Percentiles rank a stretch among this genome's conserved stretches.
Evolutionary conservation across 2,113 vertebrate genomes (phyloP).

Genomic region (Chlorodrepanis virens): DNA sequence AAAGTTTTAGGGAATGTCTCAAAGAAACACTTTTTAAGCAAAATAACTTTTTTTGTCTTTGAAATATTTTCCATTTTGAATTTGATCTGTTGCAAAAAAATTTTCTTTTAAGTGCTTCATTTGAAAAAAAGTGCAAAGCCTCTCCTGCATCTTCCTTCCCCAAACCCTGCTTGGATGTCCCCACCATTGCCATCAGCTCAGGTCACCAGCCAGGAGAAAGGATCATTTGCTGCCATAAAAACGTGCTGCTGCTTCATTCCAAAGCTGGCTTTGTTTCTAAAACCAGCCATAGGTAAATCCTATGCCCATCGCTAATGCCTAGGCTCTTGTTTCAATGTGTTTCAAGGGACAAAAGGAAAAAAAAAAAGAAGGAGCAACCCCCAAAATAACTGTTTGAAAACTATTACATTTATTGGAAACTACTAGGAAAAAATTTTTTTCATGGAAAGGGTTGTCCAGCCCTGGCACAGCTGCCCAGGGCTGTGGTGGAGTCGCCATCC

Average conservation of each 20-base stretch:
- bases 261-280: background rate
- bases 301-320: rapidly evolving
- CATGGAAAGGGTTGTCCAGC: rapidly evolving
- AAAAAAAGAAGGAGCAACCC: background rate
- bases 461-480: background rate
- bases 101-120: background rate
- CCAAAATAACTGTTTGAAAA: rapidly evolving
- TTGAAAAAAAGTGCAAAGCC: background rate
- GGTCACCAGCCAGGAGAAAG: background rate
- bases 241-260: rapidly evolving
- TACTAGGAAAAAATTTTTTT: background rate
- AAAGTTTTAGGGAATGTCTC: background rate
- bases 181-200: background rate
- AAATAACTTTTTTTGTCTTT: background rate
- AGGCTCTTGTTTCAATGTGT: background rate
- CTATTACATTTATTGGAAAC: background rate
- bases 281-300: background rate
- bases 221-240: background rate
- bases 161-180: background rate
- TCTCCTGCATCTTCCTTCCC: background rate
- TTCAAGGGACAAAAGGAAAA: background rate
- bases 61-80: background rate
- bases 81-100: background rate
- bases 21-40: background rate
- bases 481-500: too few species aligned